Percentiles rank a stretch among this genome's conserved stretches.
These are phyloP conservation scores for Aproaerema taeniolella DNA, from an alignment of 2,888 invertebrate species.

Conservation along the genomic window DNA sequence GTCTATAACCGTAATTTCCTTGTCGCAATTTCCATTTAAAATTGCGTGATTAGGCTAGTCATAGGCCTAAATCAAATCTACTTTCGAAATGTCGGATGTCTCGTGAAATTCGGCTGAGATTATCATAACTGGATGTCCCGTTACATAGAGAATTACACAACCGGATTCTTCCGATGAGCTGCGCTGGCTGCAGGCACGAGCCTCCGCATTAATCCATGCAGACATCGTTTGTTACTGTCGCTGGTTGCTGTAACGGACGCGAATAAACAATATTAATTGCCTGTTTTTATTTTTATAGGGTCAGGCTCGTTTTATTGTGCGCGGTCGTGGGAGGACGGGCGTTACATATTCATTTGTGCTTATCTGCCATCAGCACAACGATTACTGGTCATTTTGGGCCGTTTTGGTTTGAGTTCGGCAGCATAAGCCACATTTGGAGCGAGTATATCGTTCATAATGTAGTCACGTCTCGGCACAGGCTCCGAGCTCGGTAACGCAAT, in stretches of 20 bases:
- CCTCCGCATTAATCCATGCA: conserved; percentile 47
- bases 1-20: conserved; percentile 29
- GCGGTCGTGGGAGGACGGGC: conserved; percentile 62
- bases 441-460: conserved; percentile 33
- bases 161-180: conserved; percentile 32
- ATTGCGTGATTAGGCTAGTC: conserved; percentile 35
- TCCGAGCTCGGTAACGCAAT: conserved; percentile 38
- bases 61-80: conserved; percentile 52
- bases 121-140: conserved; percentile 75
- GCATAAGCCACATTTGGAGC: conserved; percentile 51
- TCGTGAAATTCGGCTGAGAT: conserved; percentile 70
- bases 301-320: conserved; percentile 54
- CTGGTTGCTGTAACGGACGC: conserved; percentile 63
- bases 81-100: conserved; percentile 58
- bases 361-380: conserved; percentile 62
- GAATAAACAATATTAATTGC: conserved; percentile 73
- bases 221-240: conserved; percentile 59
- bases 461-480: conserved; percentile 43
- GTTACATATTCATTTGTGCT: conserved; percentile 72
- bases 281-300: conserved; percentile 66
- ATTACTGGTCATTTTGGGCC: conserved; percentile 59
- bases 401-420: conserved; percentile 40
- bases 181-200: conserved; percentile 3
- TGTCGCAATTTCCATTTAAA: conserved; percentile 27
- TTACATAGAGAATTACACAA: conserved; percentile 71